These are phyloP conservation scores for Cebidichthys violaceus DNA, from an alignment of 2,113 vertebrate genomes.

Conservation along the genomic window DNA sequence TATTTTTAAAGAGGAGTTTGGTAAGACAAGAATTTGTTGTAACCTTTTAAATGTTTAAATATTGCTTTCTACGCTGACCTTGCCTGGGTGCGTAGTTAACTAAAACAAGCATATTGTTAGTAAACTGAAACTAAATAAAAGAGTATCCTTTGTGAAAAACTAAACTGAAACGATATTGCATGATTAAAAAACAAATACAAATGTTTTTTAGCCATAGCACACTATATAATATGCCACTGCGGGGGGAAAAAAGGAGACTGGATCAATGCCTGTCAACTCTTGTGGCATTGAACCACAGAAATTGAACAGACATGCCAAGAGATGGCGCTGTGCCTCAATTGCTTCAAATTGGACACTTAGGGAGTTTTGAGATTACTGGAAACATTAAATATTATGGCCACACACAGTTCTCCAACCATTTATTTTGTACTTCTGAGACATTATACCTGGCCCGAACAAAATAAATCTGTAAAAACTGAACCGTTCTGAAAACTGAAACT, in stretches of 20 bases:
- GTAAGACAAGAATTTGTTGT: not conserved
- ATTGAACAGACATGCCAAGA: not conserved
- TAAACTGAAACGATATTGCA: too few relatives aligned
- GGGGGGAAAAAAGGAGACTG: too few relatives aligned
- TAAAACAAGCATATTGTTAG: too few relatives aligned
- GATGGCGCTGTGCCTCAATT: not conserved
- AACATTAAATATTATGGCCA: not conserved
- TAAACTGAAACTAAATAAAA: too few relatives aligned
- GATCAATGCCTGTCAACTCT: not conserved
- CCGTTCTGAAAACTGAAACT: too few relatives aligned
- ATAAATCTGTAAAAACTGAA: not conserved
- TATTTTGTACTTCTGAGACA: not conserved
- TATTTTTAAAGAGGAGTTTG: not conserved
- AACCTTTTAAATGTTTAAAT: not conserved
- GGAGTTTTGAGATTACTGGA: not conserved
- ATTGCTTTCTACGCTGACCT: not conserved
- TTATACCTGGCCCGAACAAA: not conserved
- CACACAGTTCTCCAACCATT: not conserved
- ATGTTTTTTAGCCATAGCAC: not conserved
- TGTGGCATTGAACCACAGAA: not conserved
- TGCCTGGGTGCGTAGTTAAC: not conserved
- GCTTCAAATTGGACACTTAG: not conserved
- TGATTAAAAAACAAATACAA: too few relatives aligned
- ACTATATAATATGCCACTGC: too few relatives aligned
- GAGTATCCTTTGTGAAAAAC: too few relatives aligned